Percentiles rank a stretch among this genome's conserved stretches.
Conservation (phyloP, 1,140 invertebrate species). For the Panagrolaimus sp. region DNA sequence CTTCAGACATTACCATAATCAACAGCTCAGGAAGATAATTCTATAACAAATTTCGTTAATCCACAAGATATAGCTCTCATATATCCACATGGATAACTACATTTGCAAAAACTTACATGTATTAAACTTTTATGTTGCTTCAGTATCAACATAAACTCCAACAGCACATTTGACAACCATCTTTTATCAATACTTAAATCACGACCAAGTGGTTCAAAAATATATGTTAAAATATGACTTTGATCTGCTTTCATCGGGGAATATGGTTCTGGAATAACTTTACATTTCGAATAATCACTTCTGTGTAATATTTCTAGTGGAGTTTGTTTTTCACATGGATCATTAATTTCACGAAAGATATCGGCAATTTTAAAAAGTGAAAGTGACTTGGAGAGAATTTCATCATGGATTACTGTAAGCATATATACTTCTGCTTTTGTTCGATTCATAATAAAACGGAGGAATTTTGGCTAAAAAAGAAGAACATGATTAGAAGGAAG, state of each 20-base stretch:
- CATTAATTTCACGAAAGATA: slow-evolving; percentile 7
- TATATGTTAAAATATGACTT: not conserved
- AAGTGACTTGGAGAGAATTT: not conserved
- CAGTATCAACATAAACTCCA: slow-evolving; percentile 5
- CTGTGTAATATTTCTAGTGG: not conserved
- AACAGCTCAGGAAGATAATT: not conserved
- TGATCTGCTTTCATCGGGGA: not conserved
- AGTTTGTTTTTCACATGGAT: slow-evolving; percentile 25
- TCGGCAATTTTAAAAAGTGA: not conserved
- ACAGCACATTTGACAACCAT: not conserved
- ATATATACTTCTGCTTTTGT: slow-evolving; percentile 16
- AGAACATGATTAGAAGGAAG: too few relatives aligned
- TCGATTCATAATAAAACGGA: not conserved
- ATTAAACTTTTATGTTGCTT: not conserved
- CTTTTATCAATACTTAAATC: not conserved
- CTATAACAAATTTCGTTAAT: not conserved
- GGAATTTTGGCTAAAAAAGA: too few relatives aligned
- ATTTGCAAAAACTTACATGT: not conserved
- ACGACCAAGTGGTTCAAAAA: slow-evolving; percentile 4
- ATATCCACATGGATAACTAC: too few relatives aligned
- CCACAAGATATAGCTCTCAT: not conserved
- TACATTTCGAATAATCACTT: not conserved
- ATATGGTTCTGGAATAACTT: slow-evolving; percentile 2
- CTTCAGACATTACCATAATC: not conserved
- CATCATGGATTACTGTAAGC: slow-evolving; percentile 25